Conservation (phyloP, 2,888 invertebrate species). For the Cremastinae sp. region DNA sequence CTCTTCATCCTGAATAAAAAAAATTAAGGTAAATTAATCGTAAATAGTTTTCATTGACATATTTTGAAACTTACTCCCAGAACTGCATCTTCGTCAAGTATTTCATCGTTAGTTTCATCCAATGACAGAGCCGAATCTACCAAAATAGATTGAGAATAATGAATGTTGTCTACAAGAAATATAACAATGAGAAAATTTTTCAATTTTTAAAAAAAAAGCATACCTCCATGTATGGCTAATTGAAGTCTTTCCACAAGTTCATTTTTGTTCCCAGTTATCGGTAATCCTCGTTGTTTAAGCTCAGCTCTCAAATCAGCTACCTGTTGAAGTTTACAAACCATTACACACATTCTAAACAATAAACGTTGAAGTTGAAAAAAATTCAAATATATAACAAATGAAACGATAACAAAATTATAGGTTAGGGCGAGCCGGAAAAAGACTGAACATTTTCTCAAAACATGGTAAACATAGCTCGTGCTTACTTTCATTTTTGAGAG, state of each 20-base stretch:
- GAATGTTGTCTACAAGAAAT: conserved; percentile 12
- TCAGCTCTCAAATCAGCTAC: conserved; percentile 92
- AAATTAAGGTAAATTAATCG: conserved; percentile 8
- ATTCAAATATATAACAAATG: conserved; percentile 18
- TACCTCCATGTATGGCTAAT: conserved; percentile 81
- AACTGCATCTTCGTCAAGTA: conserved; percentile 82
- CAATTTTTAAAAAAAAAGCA: conserved; percentile 39
- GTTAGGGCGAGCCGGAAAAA: conserved; percentile 52
- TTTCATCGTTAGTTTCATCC: conserved; percentile 81
- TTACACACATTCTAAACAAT: background rate
- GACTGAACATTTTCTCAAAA: background rate
- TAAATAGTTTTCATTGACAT: background rate
- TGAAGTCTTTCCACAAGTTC: conserved; percentile 90
- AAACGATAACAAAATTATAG: conserved; percentile 53
- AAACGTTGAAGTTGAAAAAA: conserved; percentile 7
- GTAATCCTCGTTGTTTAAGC: conserved; percentile 88
- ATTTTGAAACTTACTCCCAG: conserved; percentile 79
- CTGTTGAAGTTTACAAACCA: conserved; percentile 80
- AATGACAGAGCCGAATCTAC: conserved; percentile 79
- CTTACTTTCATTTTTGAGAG: conserved; percentile 78
- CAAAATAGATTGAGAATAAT: background rate
- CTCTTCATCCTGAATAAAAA: conserved; percentile 75
- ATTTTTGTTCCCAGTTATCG: conserved; percentile 89
- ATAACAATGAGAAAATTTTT: conserved; percentile 41
- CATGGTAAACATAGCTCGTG: background rate